Conservation (phyloP, 2,888 invertebrate genomes). For the Clistopyga incitator region DNA sequence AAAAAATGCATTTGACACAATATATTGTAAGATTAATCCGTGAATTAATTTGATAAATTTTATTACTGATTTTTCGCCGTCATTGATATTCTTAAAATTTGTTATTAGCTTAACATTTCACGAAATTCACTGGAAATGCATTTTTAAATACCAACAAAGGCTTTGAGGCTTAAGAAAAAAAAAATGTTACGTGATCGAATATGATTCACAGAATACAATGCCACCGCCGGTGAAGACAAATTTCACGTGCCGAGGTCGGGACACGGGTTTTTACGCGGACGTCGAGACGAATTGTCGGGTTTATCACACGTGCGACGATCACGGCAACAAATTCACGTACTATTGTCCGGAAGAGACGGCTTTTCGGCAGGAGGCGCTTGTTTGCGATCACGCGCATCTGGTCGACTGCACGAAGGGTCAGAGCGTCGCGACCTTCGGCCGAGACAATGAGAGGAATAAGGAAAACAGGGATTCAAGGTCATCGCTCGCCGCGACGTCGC, state of each 20-base stretch:
- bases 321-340: conserved; percentile 81
- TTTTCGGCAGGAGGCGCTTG: conserved; percentile 80
- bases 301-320: conserved; percentile 81
- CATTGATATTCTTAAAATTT: too few species aligned
- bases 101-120: too few species aligned
- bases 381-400: conserved; percentile 80
- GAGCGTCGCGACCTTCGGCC: conserved; percentile 35
- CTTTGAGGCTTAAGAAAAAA: too few species aligned
- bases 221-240: conserved; percentile 72
- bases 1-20: too few species aligned
- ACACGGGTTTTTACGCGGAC: conserved; percentile 80
- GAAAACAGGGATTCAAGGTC: not conserved
- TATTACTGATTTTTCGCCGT: too few species aligned
- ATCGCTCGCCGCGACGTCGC: not conserved
- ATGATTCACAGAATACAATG: conserved; percentile 75
- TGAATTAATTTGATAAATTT: too few species aligned
- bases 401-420: conserved; percentile 75
- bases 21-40: too few species aligned
- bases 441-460: not conserved
- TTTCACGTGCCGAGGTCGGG: conserved; percentile 76
- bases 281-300: conserved; percentile 76
- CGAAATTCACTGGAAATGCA: too few species aligned
- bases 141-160: too few species aligned
- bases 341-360: conserved; percentile 80
- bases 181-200: not conserved